Base-by-base conservation (phyloP, 2,113 vertebrate genomes). In the Seriola aureovittata region DNA sequence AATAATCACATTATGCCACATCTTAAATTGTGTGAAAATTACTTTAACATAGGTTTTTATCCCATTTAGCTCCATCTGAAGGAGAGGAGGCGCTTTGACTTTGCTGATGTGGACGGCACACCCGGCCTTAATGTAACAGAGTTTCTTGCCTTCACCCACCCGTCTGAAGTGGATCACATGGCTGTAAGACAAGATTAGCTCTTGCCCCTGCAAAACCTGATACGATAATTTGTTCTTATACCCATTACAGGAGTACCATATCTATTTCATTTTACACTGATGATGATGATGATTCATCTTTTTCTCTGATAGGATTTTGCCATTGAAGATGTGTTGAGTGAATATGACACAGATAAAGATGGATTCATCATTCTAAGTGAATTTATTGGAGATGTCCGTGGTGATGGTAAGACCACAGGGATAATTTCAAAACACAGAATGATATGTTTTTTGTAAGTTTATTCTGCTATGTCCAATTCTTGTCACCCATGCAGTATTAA, bases 141-240 rank as follows among this genome's bases (percentile, higher is more conserved):
- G 86, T 99, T 98, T 86, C 94, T 99, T 34, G 97, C 97, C 7
- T 99, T 99, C 84, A 97, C 97, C 4, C 97, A 99, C 70, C 97
- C 98, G 0, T 98, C 98, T 80, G 98, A 99, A 92, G 97, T 96
- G 66, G 97, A 99, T 80, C 96, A 97, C 86, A 99, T 99, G 98
- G 96, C 91, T 94, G 98, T 99, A 94, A 96, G 96, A 78, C 21
- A 16, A 66, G 7, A 81, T 75, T 52, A 38, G 6, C 3, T 77
- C 14, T 21, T 63, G 14, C 21, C 34, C 1, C 42, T 76, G 70
- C 11, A 82, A 60, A 76, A 55, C 16, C 34, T 64, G 48, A 86
- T 48, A 57, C 42, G 25, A 74, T 54, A 32, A 76, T 58, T 19
- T 19, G 44, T 19, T 1, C 7, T 17, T 65, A 21, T 2, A 36